Conservation (phyloP, 2,113 vertebrate genomes). For the Xenopus laevis region DNA sequence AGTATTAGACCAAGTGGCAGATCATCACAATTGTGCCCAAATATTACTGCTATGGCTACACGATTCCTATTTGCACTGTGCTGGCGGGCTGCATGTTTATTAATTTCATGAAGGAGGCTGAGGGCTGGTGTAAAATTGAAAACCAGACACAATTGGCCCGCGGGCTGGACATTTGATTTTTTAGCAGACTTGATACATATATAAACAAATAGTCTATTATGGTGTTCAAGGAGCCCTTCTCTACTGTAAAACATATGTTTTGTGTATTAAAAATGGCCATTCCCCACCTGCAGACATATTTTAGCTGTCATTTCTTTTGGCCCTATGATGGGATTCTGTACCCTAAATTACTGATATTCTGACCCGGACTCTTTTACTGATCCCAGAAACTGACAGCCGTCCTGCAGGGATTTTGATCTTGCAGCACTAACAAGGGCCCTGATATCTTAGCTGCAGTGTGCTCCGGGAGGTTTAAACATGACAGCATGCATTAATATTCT, state of each 20-base stretch:
- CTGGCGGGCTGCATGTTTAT: too few species aligned
- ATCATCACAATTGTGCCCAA: too few species aligned
- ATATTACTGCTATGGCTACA: too few species aligned
- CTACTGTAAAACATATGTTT: background rate
- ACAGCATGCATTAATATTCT: conserved; percentile 9
- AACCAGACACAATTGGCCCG: too few species aligned
- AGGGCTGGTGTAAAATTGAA: too few species aligned
- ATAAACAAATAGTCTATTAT: too few species aligned
- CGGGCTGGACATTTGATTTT: too few species aligned
- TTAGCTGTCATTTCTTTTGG: background rate
- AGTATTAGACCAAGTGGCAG: too few species aligned
- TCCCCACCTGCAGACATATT: background rate
- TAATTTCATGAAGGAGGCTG: too few species aligned
- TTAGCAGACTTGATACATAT: too few species aligned
- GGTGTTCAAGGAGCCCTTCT: background rate
- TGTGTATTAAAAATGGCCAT: background rate
- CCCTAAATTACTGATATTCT: background rate
- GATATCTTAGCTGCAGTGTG: background rate
- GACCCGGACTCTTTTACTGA: background rate
- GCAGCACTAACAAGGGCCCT: background rate
- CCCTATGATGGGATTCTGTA: background rate
- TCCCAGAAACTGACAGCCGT: background rate
- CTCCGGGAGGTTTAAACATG: background rate
- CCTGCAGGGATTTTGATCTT: background rate
- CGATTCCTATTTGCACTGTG: too few species aligned